Base-by-base conservation (phyloP, 2,797 vertebrate species). In the Acipenser ruthenus region DNA sequence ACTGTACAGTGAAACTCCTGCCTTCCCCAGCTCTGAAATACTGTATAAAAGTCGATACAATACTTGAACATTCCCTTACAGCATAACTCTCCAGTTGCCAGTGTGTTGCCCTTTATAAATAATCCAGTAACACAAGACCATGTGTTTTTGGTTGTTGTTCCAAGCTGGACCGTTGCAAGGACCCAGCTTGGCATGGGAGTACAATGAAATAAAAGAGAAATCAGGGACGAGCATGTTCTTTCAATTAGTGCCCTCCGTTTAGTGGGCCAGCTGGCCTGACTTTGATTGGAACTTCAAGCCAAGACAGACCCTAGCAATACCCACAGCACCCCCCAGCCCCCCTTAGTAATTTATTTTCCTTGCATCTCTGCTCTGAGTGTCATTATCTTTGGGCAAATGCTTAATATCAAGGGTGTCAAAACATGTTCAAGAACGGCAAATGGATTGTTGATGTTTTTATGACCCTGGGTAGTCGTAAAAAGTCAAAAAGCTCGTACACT, bases 191-290 rank as follows among this genome's bases (percentile, higher is more conserved):
- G 23, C 23, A 37, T 37, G 23, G 23, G 4, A 37, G 23, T 37
- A 37, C 23, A 37, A 37, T 37, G 23, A 37, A 37, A 37, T 58
- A 13, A 10, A 58, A 13, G 11, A n/a, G 55, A 13, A n/a, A n/a
- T 58, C 55, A 11, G 12, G 55, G 12, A 53, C 4, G 51, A 9
- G 10, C 55, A 58, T n/a, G 55, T n/a, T 10, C 4, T 58, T 58
- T 58, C 13, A 58, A 58, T 58, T n/a, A 58, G 55, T 58, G 55
- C 55, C 55, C 55, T 58, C 55, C 12, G 55, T 58, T 58, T 58
- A 12, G 13, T 58, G 55, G 9, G 12, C 8, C 10, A n/a, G 11
- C 6, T n/a, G 6, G n/a, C 55, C 55, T 58, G 55, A 9, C 55
- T 58, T 58, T 58, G 55, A 13, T 58, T 58, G 11, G 12, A 13